Evolutionary conservation across 2,888 invertebrate genomes (phyloP), one percentile per base, ranked within the genome.

Genomic region (Epistrophe eligans): DNA sequence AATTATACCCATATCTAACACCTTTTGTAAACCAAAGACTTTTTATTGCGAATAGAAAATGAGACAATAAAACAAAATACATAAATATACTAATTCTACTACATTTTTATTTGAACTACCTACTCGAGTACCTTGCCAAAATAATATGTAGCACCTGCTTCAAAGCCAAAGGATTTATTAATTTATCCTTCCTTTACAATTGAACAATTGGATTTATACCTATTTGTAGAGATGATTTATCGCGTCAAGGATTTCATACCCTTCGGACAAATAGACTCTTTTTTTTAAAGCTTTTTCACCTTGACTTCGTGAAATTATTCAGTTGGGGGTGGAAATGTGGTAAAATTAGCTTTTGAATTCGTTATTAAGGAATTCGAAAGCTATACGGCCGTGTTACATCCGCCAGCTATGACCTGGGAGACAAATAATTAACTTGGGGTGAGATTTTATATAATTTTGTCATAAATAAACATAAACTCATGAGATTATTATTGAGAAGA

Each of bases 401-500:
- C 17, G 1, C 17, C 3, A 10, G 10, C 9, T 1, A 17, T 17
- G 13, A n/a, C n/a, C 7, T 32, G 15, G 8, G 8, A 13, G 45
- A 4, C 8, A n/a, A 48, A 45, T 6, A n/a, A 10, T 17, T 17
- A 17, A 48, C 4, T 48, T 19, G 2, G 11, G 17, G 11, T 50
- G 50, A 52, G 24, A 15, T n/a, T n/a, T n/a, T n/a, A n/a, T 13
- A 13, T 52, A 52, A 55, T 32, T 55, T 55, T 32, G 55, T 55
- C 55, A 55, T 32, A 15, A 55, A 32, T 15, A 55, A 28, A 28
- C 52, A 55, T 55, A 28, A 32, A n/a, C 28, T 28, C 28, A 55
- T 9, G 6, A 28, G 32, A 55, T 28, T 52, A 13, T 9, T 55
- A 55, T 32, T 32, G 32, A 55, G 15, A 7, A 5, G 24, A 24